Conservation (phyloP, 2,113 vertebrate species). For the Axis porcinus region DNA sequence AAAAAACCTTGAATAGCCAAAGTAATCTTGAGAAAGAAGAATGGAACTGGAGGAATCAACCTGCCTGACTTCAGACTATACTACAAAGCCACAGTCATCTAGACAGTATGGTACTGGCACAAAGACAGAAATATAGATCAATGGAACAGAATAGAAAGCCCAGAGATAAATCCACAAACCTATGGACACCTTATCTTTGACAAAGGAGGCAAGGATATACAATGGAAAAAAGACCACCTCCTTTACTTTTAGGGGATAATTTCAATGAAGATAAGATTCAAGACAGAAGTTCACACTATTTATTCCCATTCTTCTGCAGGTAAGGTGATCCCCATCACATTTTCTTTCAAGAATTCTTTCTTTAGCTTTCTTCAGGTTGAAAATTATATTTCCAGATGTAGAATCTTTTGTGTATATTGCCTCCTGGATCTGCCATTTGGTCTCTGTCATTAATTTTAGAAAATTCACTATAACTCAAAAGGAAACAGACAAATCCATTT, state of each 20-base stretch:
- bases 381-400: background rate
- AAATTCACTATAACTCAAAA: background rate
- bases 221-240: too few species aligned
- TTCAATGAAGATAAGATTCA: background rate
- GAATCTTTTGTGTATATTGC: background rate
- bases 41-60: too few species aligned
- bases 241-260: background rate
- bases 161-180: too few species aligned
- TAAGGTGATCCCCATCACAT: background rate
- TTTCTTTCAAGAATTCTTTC: background rate
- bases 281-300: background rate
- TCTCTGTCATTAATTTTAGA: background rate
- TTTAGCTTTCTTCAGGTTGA: background rate
- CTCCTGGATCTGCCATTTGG: background rate
- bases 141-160: too few species aligned
- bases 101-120: too few species aligned
- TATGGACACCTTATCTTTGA: too few species aligned
- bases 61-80: too few species aligned
- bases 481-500: background rate
- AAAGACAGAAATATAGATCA: too few species aligned
- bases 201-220: too few species aligned
- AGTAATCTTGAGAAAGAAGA: too few species aligned
- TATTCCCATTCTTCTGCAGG: background rate
- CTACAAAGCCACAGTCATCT: too few species aligned
- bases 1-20: too few species aligned